Conservation (phyloP, 2,888 invertebrate genomes). For the Polyommatus icarus region DNA sequence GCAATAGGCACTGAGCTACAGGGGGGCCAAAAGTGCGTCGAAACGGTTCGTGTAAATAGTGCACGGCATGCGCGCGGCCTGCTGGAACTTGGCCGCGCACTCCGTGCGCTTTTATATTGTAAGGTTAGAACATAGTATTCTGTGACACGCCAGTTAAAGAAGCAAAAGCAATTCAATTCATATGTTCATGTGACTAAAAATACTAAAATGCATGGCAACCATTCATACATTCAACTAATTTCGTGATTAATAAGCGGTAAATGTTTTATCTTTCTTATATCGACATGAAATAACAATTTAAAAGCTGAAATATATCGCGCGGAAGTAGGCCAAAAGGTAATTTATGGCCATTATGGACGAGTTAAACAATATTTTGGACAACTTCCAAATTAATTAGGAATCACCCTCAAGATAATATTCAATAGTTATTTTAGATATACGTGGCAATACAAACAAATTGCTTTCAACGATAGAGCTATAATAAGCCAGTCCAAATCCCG, state of each 20-base stretch:
- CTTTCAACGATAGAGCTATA: not conserved
- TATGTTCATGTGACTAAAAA: not conserved
- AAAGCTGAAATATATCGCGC: constrained; percentile 3
- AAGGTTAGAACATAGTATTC: too few relatives aligned
- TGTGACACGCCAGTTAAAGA: too few relatives aligned
- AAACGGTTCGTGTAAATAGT: too few relatives aligned
- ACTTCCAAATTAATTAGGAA: constrained; percentile 38
- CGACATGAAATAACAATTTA: constrained; percentile 1
- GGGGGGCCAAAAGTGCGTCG: too few relatives aligned
- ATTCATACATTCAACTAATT: not conserved
- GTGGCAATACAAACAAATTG: not conserved
- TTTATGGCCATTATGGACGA: constrained; percentile 13
- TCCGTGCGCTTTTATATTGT: too few relatives aligned
- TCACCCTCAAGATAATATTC: constrained; percentile 31
- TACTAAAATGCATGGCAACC: not conserved
- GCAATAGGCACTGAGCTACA: too few relatives aligned
- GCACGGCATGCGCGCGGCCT: too few relatives aligned
- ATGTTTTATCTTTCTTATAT: constrained; percentile 6
- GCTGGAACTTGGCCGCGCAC: too few relatives aligned
- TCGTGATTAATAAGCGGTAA: not conserved
- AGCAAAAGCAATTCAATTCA: too few relatives aligned
- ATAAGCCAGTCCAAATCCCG: not conserved
- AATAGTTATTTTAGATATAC: constrained; percentile 27
- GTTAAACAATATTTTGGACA: constrained; percentile 36
- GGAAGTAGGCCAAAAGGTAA: constrained; percentile 24